These are phyloP conservation scores for Papilio polytes DNA, from an alignment of 1,140 invertebrate genomes.

Conservation along the genomic window DNA sequence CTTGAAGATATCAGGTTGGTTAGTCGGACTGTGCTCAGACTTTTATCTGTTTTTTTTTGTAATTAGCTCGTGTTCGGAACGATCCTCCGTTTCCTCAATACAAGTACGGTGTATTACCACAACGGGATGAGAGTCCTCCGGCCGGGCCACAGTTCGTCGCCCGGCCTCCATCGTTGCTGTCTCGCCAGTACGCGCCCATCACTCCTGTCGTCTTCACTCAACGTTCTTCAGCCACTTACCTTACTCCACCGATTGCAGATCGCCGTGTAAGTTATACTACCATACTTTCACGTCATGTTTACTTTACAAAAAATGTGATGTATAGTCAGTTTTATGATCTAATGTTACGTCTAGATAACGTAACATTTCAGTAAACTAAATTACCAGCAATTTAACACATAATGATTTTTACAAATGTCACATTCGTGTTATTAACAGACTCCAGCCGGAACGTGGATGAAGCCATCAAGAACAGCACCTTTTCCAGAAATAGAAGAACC, in stretches of 20 bases:
- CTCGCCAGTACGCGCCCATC: conserved; percentile 69
- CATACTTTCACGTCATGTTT: neutral
- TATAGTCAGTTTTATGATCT: neutral
- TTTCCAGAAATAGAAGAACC: conserved; percentile 47
- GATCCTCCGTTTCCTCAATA: conserved; percentile 34
- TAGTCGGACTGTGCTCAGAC: neutral
- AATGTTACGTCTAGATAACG: no score
- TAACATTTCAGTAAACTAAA: neutral
- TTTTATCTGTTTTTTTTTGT: conserved; percentile 23
- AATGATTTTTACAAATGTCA: neutral
- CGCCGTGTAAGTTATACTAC: conserved; percentile 50
- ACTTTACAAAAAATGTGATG: neutral
- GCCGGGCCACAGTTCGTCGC: conserved; percentile 62
- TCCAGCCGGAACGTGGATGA: conserved; percentile 27
- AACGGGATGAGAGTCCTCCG: conserved; percentile 68
- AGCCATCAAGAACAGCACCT: conserved; percentile 53
- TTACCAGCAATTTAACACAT: neutral
- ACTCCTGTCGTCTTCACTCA: conserved; percentile 60
- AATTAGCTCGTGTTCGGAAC: conserved; percentile 9
- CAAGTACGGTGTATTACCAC: conserved; percentile 29
- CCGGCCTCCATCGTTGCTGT: conserved; percentile 47
- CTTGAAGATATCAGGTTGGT: neutral
- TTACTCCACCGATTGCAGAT: conserved; percentile 52
- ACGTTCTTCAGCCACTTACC: conserved; percentile 48
- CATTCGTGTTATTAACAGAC: conserved; percentile 14